Conservation (phyloP, 2,888 invertebrate species). For the Hemistola chrysoprasaria region DNA sequence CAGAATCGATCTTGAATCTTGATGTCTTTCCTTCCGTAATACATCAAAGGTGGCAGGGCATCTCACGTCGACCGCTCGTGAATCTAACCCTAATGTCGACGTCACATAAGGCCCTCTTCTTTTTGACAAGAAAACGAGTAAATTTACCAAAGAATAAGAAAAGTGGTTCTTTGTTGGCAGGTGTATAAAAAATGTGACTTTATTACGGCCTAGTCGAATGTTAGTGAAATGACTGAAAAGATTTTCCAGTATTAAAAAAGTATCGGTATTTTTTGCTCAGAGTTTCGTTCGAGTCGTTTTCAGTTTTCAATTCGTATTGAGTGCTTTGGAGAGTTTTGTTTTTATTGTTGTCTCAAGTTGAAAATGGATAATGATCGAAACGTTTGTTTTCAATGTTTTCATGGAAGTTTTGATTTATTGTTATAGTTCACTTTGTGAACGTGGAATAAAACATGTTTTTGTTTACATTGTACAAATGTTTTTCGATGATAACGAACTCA, state of each 20-base stretch:
- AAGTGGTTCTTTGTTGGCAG: constrained; percentile 34
- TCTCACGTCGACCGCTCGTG: constrained; percentile 7
- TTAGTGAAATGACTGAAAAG: constrained; percentile 25
- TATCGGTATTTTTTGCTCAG: constrained; percentile 14
- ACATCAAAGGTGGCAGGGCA: constrained; percentile 32
- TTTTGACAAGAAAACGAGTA: constrained; percentile 6
- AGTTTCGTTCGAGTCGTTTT: constrained; percentile 8
- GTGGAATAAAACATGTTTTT: too few relatives aligned
- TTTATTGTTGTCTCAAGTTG: constrained; percentile 17
- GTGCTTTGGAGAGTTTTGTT: constrained; percentile 16
- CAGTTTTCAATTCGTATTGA: constrained; percentile 11
- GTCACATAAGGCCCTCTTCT: constrained; percentile 7
- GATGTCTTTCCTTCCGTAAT: constrained; percentile 38
- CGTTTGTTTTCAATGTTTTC: constrained; percentile 1
- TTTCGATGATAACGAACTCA: too few relatives aligned
- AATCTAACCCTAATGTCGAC: constrained; percentile 12
- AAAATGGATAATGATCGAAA: constrained; percentile 16
- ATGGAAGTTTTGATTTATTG: not conserved
- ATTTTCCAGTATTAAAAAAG: constrained; percentile 23
- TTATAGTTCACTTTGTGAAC: constrained; percentile 2
- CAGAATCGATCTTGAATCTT: constrained; percentile 36
- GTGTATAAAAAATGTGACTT: constrained; percentile 38
- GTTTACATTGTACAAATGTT: too few relatives aligned
- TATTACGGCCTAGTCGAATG: constrained; percentile 27
- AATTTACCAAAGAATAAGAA: constrained; percentile 22